Conservation (phyloP, 1,140 invertebrate species). For the Amphibalanus amphitrite region DNA sequence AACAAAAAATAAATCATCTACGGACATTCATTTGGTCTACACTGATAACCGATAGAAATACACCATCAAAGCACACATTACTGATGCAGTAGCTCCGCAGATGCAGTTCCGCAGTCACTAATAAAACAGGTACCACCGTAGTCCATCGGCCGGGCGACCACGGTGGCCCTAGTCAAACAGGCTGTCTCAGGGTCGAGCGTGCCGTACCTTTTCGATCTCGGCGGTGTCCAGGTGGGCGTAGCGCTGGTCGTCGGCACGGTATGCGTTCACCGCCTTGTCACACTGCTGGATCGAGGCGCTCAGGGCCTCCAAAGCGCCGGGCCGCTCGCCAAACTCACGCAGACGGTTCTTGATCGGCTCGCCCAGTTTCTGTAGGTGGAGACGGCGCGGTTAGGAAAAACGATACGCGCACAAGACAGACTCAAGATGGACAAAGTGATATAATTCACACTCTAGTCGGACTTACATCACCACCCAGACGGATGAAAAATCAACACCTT, state of each 20-base stretch:
- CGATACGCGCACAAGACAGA: background rate
- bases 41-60: no score
- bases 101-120: background rate
- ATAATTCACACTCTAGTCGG: background rate
- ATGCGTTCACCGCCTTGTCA: conserved; percentile 51
- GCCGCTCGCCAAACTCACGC: conserved; percentile 56
- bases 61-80: no score
- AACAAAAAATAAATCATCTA: no score
- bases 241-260: conserved; percentile 49
- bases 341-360: conserved; percentile 67
- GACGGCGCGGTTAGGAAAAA: background rate
- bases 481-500: no score
- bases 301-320: conserved; percentile 55
- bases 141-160: background rate
- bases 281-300: conserved; percentile 47
- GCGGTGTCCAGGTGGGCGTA: conserved; percentile 62
- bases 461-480: no score
- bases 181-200: conserved; percentile 16
- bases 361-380: conserved; percentile 32
- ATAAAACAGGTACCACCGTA: background rate
- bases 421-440: background rate
- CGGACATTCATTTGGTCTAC: no score
- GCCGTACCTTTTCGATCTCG: conserved; percentile 49
- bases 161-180: background rate
- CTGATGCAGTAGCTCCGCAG: background rate